Base-by-base conservation (phyloP, 2,113 vertebrate genomes). In the Cryptoleucopteryx plumbea region DNA sequence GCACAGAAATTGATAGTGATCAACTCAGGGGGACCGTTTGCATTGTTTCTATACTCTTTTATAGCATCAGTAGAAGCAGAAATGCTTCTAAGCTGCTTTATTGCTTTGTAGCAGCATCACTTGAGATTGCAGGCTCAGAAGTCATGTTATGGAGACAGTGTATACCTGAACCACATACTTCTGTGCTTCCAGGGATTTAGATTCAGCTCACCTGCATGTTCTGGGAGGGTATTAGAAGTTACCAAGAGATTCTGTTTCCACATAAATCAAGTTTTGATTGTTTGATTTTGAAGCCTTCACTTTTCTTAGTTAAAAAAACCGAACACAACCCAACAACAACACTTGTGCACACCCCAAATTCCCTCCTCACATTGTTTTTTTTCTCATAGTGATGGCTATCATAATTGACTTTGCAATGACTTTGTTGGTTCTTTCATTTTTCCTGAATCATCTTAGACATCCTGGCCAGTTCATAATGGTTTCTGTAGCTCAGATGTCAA, bases 361-460 rank as follows among this genome's bases (percentile, higher is more conserved):
- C 42, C 13, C 21, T 73, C 16, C 16, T 72, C 2, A 4, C 16
- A 4, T 9, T 48, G 12, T 3, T 31, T 74, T 73, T 62, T 31
- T 4, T 9, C 38, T 90, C 13, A 17, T 4, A 50, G 38, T 0
- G 0, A 81, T 6, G 45, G 11, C 26, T 50, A n/a, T n/a, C 13
- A 20, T n/a, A 43, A 56, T 1, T 62, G 52, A 56, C 20, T 89
- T 86, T 19, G 38, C 23, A 65, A 66, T 43, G 17, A 42, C 15
- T 86, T 63, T 34, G 6, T 31, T 32, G 21, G n/a, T 53, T 11
- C 40, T 45, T 52, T 58, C 12, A 18, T 42, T 86, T 82, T 77
- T 52, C 21, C 48, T 45, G 53, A 72, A 42, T 58, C 52, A 78
- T 43, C 22, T 52, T 11, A 84, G 42, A 66, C 9, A 43, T 36